Conservation (phyloP, 2,888 invertebrate genomes). For the Blastobasis adustella region DNA sequence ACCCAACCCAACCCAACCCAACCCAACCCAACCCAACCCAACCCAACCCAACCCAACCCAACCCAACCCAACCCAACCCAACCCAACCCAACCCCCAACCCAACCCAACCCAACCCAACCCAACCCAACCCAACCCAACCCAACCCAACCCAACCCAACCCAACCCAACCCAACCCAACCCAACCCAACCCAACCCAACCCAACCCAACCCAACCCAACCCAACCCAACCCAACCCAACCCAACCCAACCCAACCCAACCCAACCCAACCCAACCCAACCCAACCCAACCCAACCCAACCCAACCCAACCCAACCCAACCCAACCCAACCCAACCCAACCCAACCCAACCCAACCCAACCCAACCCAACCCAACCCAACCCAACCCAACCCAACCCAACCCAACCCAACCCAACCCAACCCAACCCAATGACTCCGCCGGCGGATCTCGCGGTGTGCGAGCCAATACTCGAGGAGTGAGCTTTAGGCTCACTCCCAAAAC, state of each 20-base stretch:
- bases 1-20: too few relatives aligned
- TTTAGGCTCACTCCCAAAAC: neutral
- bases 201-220: constrained; percentile 9
- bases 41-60: too few relatives aligned
- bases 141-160: too few relatives aligned
- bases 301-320: constrained; percentile 11
- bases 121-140: too few relatives aligned
- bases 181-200: constrained; percentile 9
- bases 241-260: constrained; percentile 17
- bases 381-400: constrained; percentile 14
- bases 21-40: too few relatives aligned
- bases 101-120: too few relatives aligned
- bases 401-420: constrained; percentile 14
- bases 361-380: constrained; percentile 14
- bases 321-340: constrained; percentile 11
- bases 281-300: constrained; percentile 13
- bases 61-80: too few relatives aligned
- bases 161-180: too few relatives aligned
- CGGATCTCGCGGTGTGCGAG: constrained; percentile 10
- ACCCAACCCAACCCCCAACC: too few relatives aligned
- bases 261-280: constrained; percentile 17
- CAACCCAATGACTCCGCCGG: too few relatives aligned
- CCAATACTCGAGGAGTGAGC: too few relatives aligned
- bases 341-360: constrained; percentile 11
- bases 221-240: constrained; percentile 9